Conservation (phyloP, 2,888 invertebrate species). For the Lochmaea crataegi region DNA sequence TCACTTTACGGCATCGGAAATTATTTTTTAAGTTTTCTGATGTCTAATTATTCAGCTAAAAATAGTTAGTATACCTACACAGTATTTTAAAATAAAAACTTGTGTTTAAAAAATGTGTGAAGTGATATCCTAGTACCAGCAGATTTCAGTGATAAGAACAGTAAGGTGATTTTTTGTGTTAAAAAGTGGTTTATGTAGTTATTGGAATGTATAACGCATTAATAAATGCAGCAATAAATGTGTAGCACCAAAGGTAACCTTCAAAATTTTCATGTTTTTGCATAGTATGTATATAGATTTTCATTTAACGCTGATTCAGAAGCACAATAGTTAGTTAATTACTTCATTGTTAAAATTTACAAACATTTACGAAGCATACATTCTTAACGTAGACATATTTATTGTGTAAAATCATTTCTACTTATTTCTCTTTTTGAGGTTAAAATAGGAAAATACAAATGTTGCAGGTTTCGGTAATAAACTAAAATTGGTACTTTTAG, state of each 20-base stretch:
- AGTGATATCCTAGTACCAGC: slow-evolving; percentile 24
- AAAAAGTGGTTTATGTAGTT: slow-evolving; percentile 26
- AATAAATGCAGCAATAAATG: slow-evolving; percentile 29
- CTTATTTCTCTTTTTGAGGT: neutral
- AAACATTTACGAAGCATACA: neutral
- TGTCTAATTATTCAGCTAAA: slow-evolving; percentile 23
- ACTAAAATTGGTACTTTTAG: neutral
- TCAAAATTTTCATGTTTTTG: slow-evolving; percentile 7
- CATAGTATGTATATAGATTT: neutral
- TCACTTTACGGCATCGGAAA: slow-evolving; percentile 9
- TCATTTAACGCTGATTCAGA: neutral
- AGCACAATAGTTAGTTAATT: neutral
- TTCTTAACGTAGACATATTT: neutral
- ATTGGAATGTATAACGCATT: slow-evolving; percentile 31
- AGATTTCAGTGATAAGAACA: slow-evolving; percentile 27
- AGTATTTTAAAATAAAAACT: slow-evolving; percentile 8
- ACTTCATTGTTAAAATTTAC: neutral
- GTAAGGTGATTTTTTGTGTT: slow-evolving; percentile 18
- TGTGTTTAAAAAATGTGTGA: slow-evolving; percentile 22
- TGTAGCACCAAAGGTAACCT: slow-evolving; percentile 31
- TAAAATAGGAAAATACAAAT: neutral
- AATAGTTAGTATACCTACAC: slow-evolving; percentile 20
- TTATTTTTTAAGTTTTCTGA: slow-evolving; percentile 26
- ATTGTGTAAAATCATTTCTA: neutral
- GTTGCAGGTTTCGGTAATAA: neutral